Conservation (phyloP, 37 sponge, comb jelly and placozoan genomes). For the Diacarnus erythraeanus region DNA sequence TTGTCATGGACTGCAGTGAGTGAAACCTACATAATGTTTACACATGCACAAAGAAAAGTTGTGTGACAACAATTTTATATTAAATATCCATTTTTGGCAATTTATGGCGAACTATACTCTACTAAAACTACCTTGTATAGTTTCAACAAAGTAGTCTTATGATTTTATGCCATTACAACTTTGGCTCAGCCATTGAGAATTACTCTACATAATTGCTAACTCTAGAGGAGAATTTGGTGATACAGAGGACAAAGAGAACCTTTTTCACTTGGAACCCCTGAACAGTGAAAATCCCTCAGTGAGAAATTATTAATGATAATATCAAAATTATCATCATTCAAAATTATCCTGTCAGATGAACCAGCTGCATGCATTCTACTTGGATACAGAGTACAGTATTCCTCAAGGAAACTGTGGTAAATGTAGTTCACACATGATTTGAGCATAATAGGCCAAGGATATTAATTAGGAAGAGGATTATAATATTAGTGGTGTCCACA, state of each 20-base stretch:
- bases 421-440: neutral
- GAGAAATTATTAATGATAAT: neutral
- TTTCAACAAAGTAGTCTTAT: neutral
- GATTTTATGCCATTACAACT: too few species aligned
- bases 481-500: too few species aligned
- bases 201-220: too few species aligned
- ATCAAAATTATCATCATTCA: neutral
- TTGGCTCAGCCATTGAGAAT: too few species aligned
- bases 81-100: neutral
- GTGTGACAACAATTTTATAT: too few species aligned
- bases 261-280: slow-evolving; percentile 66
- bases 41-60: neutral
- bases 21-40: neutral
- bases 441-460: too few species aligned
- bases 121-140: neutral
- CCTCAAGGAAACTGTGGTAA: slow-evolving; percentile 39
- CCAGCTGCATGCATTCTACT: slow-evolving; percentile 32
- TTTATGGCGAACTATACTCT: neutral
- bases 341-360: slow-evolving; percentile 23
- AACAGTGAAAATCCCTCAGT: slow-evolving; percentile 11
- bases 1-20: slow-evolving; percentile 64
- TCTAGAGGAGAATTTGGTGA: slow-evolving; percentile 70
- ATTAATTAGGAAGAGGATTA: too few species aligned
- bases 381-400: slow-evolving; percentile 24
- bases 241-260: neutral